Base-by-base conservation (phyloP, 2,888 invertebrate species). In the Argyresthia albistria region DNA sequence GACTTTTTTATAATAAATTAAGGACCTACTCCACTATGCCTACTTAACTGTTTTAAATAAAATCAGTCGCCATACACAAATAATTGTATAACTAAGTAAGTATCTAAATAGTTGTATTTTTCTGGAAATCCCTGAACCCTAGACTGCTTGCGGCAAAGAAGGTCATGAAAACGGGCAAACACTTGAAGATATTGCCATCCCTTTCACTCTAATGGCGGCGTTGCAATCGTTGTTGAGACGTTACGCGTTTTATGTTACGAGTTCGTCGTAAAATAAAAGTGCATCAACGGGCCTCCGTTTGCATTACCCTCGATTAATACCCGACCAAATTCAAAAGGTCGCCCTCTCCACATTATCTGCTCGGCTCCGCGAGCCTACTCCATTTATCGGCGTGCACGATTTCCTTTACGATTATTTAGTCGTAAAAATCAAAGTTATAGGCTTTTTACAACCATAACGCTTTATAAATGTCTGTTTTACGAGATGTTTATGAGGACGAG, bases 401-500 rank as follows among this genome's bases (percentile, higher is more conserved):
- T 79, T 83, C 86, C 80, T 88, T 88, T 88, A 88, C 88, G 88
- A 88, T 88, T 88, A 88, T 88, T 88, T 88, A 88, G 88, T 88
- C 87, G 86, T 88, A 88, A 88, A 88, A 88, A 88, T 88, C 88
- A 88, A 88, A 88, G 88, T 88, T 86, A 88, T 86, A 80, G 88
- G 76, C 86, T 86, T 87, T 88, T 88, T 86, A 84, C 84, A 81
- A 67, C 74, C 76, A 82, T 84, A 81, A 87, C 76, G 80, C 84
- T 86, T 83, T 86, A 83, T 84, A 86, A 87, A 87, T 86, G 82
- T 84, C 81, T 84, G 83, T 87, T 86, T 86, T 83, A 86, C 79
- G 86, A 80, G 73, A 57, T 58, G 57, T 57, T 58, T 58, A 58
- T 53, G 55, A 80, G 73, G 70, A 72, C 70, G 71, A 52, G 78